Conservation (phyloP, 2,797 vertebrate genomes). For the Loriculus beryllinus region DNA sequence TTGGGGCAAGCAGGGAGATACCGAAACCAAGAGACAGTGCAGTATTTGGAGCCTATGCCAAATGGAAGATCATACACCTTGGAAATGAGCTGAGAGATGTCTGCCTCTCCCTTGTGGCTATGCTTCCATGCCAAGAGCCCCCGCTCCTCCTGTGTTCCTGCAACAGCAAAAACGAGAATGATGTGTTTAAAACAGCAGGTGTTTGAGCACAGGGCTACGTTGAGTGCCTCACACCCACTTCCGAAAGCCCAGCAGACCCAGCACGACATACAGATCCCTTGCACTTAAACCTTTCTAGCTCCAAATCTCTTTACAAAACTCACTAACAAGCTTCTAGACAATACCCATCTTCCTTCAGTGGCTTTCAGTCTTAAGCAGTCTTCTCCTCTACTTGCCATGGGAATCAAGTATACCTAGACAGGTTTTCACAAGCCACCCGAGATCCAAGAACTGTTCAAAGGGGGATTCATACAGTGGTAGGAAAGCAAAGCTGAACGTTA, state of each 20-base stretch:
- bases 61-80: slow-evolving; percentile 89
- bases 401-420: not conserved
- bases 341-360: not conserved
- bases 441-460: not conserved
- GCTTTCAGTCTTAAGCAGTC: not conserved
- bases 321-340: not conserved
- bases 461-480: not conserved
- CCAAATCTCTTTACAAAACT: not conserved
- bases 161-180: not conserved
- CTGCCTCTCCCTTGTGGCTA: slow-evolving; percentile 71
- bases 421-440: not conserved
- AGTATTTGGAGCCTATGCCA: slow-evolving; percentile 79
- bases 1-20: slow-evolving; percentile 86
- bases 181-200: not conserved
- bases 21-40: slow-evolving; percentile 73
- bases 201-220: not conserved
- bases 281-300: not conserved
- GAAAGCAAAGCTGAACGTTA: not conserved
- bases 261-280: not conserved
- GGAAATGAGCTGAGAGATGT: slow-evolving; percentile 66
- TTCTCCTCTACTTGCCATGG: not conserved
- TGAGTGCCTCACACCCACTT: not conserved
- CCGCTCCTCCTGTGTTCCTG: slow-evolving; percentile 88
- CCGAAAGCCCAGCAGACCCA: not conserved
- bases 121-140: slow-evolving; percentile 87